These are phyloP conservation scores for Drosophila guanche DNA, from an alignment of 1,140 invertebrate genomes.

Conservation along the genomic window DNA sequence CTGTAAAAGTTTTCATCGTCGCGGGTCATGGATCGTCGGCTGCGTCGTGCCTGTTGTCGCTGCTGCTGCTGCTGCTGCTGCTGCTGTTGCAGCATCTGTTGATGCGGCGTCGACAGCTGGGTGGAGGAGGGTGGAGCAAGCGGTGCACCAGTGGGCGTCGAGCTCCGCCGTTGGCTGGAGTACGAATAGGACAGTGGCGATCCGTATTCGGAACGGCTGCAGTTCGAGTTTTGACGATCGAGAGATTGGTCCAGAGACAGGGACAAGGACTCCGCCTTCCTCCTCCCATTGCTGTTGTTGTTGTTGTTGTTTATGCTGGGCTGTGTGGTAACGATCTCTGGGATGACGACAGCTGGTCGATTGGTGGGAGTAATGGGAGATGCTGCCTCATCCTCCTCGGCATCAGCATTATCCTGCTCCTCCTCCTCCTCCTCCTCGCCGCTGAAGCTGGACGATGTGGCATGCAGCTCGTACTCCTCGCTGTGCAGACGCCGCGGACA, in stretches of 20 bases:
- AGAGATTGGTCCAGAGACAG: constrained; percentile 18
- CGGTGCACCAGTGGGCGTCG: constrained; percentile 37
- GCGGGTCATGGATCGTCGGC: constrained; percentile 71
- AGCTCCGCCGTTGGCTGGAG: constrained; percentile 51
- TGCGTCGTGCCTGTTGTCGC: constrained; percentile 34
- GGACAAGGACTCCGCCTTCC: constrained; percentile 1
- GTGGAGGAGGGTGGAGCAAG: not conserved
- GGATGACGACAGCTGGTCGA: constrained; percentile 45
- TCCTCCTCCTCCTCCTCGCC: constrained; percentile 3
- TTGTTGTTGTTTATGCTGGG: constrained; percentile 26
- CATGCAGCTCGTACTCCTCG: constrained; percentile 50
- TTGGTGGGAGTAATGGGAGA: constrained; percentile 44
- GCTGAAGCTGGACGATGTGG: not conserved
- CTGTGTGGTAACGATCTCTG: constrained; percentile 49
- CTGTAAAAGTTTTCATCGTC: constrained; percentile 81
- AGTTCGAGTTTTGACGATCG: constrained; percentile 68
- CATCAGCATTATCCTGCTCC: not conserved
- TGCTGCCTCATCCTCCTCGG: constrained; percentile 1
- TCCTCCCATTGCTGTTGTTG: constrained; percentile 11
- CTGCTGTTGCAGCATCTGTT: constrained; percentile 31
- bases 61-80: constrained; percentile 4
- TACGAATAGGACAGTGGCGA: constrained; percentile 61
- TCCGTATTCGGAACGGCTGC: constrained; percentile 67
- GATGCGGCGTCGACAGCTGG: not conserved
- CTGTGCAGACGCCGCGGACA: constrained; percentile 52